phyloP scores from a whole-genome alignment of 2,888 invertebrate genomes.

The Ceraclea dissimilis region DNA sequence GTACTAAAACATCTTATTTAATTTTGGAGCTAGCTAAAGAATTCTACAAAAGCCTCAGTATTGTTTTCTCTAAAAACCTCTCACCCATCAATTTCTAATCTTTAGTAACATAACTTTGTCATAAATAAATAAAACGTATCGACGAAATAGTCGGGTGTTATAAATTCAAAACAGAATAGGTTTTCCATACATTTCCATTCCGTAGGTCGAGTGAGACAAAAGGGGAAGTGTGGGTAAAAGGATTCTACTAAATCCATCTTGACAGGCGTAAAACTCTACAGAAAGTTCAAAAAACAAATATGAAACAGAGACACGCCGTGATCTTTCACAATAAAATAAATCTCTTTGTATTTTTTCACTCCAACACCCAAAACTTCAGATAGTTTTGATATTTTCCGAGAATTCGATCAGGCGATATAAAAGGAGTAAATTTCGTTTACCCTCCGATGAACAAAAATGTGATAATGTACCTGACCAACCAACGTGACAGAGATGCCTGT shows the following conservation, averaged over 20 bases:
- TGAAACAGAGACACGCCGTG: background rate
- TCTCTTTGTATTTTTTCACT: constrained; percentile 2
- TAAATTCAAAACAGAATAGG: background rate
- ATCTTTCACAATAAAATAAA: constrained; percentile 1
- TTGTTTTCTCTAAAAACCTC: no score
- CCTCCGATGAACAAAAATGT: constrained; percentile 1
- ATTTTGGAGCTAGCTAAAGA: no score
- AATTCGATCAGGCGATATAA: constrained; percentile 20
- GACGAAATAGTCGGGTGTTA: background rate
- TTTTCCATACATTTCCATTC: background rate
- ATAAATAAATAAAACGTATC: background rate
- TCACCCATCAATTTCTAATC: background rate
- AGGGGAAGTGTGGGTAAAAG: background rate
- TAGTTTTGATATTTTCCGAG: constrained; percentile 5
- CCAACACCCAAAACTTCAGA: background rate
- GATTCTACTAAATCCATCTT: background rate
- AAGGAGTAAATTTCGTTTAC: constrained; percentile 6
- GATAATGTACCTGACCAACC: background rate
- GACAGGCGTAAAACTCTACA: background rate
- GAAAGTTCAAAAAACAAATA: background rate
- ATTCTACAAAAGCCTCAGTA: no score
- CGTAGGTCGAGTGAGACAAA: background rate
- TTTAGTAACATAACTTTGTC: background rate
- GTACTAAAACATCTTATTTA: no score
- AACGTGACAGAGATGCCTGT: background rate